Base-by-base conservation (phyloP, 2,797 vertebrate species). In the Rhinella marina region DNA sequence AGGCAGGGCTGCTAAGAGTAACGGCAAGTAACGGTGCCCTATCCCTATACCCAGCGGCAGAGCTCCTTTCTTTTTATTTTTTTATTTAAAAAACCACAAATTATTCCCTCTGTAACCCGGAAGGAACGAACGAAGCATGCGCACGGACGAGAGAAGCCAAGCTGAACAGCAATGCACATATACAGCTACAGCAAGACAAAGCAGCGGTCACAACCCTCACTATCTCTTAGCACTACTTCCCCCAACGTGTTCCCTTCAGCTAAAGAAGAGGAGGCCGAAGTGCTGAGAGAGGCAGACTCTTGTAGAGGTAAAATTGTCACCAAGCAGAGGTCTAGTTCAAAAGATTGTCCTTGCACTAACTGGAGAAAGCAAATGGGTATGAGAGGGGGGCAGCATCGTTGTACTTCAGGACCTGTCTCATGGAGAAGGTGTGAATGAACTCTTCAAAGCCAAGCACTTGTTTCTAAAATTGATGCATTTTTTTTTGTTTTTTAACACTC, bases 321-420 rank as follows among this genome's bases (percentile, higher is more conserved):
- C 88, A 84, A 86, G 78, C 82, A 73, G 88, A 87, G 88, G 81
- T 86, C 75, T 83, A 86, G 56, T 84, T 87, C 61, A 87, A 79
- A 84, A 89, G 88, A 89, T 89, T 89, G 88, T 89, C 88, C 88
- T 89, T 89, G 88, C 88, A 89, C 88, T 84, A 82, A 89, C 88
- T 88, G 84, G 73, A 89, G 85, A 89, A 89, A 86, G 81, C 80
- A 87, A 77, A 86, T 27, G 57, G 72, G 75, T 87, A 66, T 79
- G 72, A 84, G 84, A 57, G 70, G 80, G 61, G 61, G 85, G 85
- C 88, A 89, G 85, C 81, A 50, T 12, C 4, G 29, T 89, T 54
- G 29, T 61, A 68, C 61, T 62, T 83, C 80, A 80, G 81, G n/a
- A 80, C 85, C 88, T 87, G 85, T 84, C 85, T 87, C 85, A 89